Conservation (phyloP, 1,140 invertebrate species). For the Micrasema minimum region DNA sequence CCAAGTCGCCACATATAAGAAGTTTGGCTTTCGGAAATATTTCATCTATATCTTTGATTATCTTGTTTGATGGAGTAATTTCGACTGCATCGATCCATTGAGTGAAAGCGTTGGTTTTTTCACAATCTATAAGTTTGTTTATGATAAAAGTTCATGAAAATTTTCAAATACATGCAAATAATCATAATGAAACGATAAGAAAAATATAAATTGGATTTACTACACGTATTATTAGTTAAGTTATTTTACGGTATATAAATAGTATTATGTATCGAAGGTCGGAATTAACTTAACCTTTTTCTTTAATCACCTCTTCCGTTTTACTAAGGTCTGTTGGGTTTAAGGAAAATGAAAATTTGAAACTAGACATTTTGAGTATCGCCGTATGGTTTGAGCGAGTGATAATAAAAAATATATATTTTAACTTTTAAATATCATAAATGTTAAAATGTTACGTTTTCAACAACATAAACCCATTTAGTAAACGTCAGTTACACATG, state of each 20-base stretch:
- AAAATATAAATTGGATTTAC: background rate
- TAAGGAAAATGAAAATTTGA: too few relatives aligned
- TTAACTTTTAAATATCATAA: too few relatives aligned
- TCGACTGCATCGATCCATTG: conserved; percentile 60
- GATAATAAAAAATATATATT: too few relatives aligned
- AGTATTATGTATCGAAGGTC: too few relatives aligned
- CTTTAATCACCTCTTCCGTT: background rate
- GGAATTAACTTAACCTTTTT: background rate
- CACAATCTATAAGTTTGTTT: background rate
- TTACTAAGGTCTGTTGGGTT: background rate
- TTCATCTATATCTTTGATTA: conserved; percentile 57
- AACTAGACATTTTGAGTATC: too few relatives aligned
- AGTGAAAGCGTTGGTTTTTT: background rate
- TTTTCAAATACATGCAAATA: background rate
- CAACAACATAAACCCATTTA: too few relatives aligned
- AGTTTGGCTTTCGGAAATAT: conserved; percentile 59
- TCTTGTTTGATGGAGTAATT: conserved; percentile 55
- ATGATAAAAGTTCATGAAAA: conserved; percentile 47
- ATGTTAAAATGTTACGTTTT: too few relatives aligned
- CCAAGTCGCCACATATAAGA: conserved; percentile 61
- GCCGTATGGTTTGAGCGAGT: too few relatives aligned
- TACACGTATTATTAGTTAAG: too few relatives aligned
- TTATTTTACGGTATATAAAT: too few relatives aligned
- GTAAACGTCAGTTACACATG: too few relatives aligned
- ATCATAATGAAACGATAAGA: background rate